A percentile compares a stretch with the other conserved stretches of the same genome.
Conservation (phyloP, 2,113 vertebrate genomes). For the Canis aureus region DNA sequence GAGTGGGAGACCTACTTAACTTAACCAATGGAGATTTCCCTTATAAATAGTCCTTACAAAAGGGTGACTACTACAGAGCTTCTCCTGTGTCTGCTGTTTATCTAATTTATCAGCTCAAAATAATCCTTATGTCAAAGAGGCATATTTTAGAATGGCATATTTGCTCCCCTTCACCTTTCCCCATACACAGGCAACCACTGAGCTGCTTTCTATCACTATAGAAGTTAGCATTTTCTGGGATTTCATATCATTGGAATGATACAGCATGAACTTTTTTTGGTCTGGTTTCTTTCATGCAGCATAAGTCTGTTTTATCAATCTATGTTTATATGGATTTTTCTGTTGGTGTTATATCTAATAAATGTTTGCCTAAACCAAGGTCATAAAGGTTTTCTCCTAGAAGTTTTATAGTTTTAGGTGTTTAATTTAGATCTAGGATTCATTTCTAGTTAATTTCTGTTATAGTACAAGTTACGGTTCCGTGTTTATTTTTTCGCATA, state of each 20-base stretch:
- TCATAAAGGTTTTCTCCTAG: conserved; percentile 11
- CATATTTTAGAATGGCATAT: not conserved
- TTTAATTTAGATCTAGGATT: not conserved
- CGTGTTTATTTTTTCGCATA: not conserved
- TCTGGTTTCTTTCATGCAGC: not conserved
- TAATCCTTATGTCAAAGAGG: conserved; percentile 6
- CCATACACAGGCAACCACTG: not conserved
- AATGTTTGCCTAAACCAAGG: not conserved
- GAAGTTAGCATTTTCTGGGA: not conserved
- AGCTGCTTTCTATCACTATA: not conserved
- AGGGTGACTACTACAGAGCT: not conserved
- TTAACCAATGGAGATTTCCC: not conserved
- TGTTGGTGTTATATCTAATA: not conserved
- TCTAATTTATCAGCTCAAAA: not conserved
- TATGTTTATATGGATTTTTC: not conserved
- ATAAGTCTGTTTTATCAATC: conserved; percentile 36
- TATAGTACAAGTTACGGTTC: not conserved
- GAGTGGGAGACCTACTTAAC: not conserved
- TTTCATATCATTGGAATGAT: not conserved
- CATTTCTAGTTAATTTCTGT: conserved; percentile 17
- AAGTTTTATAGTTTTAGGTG: not conserved
- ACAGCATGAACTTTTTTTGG: not conserved
- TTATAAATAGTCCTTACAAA: not conserved
- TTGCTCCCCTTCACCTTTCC: not conserved
- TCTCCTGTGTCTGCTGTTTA: not conserved